phyloP scores from a whole-genome alignment of 2,888 invertebrate species.

The Pachydiplax longipennis region DNA sequence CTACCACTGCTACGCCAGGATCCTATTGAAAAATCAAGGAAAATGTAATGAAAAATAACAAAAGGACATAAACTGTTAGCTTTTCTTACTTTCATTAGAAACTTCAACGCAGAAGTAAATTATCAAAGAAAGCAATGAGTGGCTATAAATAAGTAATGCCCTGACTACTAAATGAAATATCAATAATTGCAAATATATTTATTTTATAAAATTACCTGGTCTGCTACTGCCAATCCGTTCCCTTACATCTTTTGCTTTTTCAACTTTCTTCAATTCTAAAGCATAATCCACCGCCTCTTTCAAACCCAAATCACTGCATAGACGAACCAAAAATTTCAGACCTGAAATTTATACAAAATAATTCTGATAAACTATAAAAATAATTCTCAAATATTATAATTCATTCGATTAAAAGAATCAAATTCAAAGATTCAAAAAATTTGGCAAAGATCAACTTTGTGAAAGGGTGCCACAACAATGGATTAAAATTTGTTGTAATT shows the following conservation, averaged over 20 bases:
- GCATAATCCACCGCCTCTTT: slow-evolving; percentile 88
- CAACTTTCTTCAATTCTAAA: slow-evolving; percentile 80
- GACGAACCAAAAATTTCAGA: slow-evolving; percentile 84
- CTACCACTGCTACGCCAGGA: slow-evolving; percentile 21
- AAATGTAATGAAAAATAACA: neutral
- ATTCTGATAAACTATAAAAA: neutral
- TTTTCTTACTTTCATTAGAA: too few species aligned
- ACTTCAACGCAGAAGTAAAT: too few species aligned
- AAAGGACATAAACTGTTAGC: neutral
- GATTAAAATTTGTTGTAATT: too few species aligned
- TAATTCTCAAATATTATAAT: too few species aligned
- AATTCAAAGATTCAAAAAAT: too few species aligned
- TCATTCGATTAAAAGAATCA: too few species aligned
- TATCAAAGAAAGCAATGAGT: too few species aligned
- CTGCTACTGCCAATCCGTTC: slow-evolving; percentile 67
- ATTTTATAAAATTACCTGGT: slow-evolving; percentile 58
- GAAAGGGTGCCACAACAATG: too few species aligned
- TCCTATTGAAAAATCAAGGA: neutral
- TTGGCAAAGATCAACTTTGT: too few species aligned
- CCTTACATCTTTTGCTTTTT: slow-evolving; percentile 64
- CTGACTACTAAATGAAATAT: neutral
- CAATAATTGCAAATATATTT: neutral
- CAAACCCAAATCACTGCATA: slow-evolving; percentile 89
- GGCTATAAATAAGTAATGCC: too few species aligned
- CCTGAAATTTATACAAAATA: slow-evolving; percentile 60